Evolutionary conservation across 2,888 invertebrate species (phyloP).

Genomic region (Celastrina argiolus): DNA sequence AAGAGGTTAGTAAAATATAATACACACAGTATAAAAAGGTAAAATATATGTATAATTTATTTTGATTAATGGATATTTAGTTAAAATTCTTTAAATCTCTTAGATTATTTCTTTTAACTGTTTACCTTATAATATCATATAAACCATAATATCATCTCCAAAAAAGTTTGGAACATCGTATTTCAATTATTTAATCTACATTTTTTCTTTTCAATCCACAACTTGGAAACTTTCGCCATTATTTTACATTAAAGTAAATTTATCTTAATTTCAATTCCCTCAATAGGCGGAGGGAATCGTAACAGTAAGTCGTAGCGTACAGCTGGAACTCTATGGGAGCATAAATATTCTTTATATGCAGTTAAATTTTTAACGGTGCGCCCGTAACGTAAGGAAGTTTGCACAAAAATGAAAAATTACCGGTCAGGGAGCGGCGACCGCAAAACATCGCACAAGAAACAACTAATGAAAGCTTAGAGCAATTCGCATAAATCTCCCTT

Average conservation of each 20-base stretch:
- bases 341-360: slow-evolving; percentile 77
- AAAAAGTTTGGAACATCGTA: background rate
- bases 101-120: too few relatives aligned
- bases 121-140: too few relatives aligned
- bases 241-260: slow-evolving; percentile 54
- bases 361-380: slow-evolving; percentile 65
- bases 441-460: slow-evolving; percentile 73
- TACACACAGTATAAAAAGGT: too few relatives aligned
- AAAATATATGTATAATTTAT: too few relatives aligned
- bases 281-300: slow-evolving; percentile 57
- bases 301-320: slow-evolving; percentile 70
- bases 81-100: too few relatives aligned
- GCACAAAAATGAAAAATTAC: slow-evolving; percentile 76
- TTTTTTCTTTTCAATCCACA: slow-evolving; percentile 4
- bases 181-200: background rate
- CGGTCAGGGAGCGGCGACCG: slow-evolving; percentile 75
- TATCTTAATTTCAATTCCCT: slow-evolving; percentile 53
- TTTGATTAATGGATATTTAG: too few relatives aligned
- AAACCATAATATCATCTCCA: background rate
- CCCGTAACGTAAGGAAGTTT: slow-evolving; percentile 67
- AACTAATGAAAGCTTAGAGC: slow-evolving; percentile 78
- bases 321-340: slow-evolving; percentile 60
- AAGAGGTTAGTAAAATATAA: too few relatives aligned
- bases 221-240: slow-evolving; percentile 36
- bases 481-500: slow-evolving; percentile 78